A percentile compares a stretch with the other conserved stretches of the same genome.
These are phyloP conservation scores for Zaprionus africanus DNA, from an alignment of 1,140 invertebrate species.

Conservation along the genomic window DNA sequence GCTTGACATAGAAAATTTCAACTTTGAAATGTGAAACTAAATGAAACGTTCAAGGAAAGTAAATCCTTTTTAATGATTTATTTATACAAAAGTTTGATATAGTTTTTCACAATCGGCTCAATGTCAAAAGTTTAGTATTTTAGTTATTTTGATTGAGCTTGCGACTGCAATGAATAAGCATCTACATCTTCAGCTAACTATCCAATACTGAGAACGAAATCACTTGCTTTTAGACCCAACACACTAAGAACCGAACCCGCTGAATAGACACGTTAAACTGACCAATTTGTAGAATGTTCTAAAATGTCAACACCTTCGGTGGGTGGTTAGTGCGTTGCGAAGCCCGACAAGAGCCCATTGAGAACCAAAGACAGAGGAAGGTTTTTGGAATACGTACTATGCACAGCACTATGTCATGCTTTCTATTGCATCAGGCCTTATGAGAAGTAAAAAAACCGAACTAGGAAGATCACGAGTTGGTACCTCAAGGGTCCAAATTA, in stretches of 20 bases:
- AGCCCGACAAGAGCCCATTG: constrained; percentile 63
- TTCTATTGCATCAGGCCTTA: neutral
- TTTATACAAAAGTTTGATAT: neutral
- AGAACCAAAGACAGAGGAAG: constrained; percentile 32
- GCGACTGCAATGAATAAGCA: neutral
- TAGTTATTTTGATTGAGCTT: too few relatives aligned
- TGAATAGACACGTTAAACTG: constrained; percentile 48
- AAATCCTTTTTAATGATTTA: neutral
- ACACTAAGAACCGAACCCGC: constrained; percentile 30
- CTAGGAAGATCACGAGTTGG: too few relatives aligned
- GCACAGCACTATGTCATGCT: neutral
- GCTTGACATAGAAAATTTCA: neutral
- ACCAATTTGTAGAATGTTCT: constrained; percentile 18
- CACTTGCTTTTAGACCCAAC: neutral
- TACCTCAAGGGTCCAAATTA: neutral
- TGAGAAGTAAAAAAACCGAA: too few relatives aligned
- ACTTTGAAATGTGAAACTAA: neutral
- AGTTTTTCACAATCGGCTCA: too few relatives aligned
- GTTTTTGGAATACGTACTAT: neutral
- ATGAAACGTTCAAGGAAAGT: too few relatives aligned
- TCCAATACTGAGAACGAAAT: neutral
- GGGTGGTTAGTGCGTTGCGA: constrained; percentile 43
- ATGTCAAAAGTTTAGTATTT: too few relatives aligned
- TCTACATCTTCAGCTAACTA: too few relatives aligned
- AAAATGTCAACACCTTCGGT: constrained; percentile 53